Conservation (phyloP, 2,797 vertebrate genomes). For the Pyrocephalus nanus region DNA sequence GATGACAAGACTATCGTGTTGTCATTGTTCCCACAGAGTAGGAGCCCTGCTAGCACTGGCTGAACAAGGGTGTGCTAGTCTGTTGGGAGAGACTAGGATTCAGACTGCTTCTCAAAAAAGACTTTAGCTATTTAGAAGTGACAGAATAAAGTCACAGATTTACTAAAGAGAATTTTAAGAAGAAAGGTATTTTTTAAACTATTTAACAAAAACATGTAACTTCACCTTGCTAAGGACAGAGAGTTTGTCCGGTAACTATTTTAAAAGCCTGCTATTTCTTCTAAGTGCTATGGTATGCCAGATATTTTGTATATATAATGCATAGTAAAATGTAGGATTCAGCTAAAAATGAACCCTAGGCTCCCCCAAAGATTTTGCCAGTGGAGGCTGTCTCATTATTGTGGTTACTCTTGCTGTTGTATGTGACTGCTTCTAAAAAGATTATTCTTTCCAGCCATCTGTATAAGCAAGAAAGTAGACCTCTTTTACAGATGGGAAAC, state of each 20-base stretch:
- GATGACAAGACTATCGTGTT: background rate
- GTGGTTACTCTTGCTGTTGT: background rate
- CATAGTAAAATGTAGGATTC: background rate
- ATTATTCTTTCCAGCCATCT: background rate
- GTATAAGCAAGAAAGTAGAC: background rate
- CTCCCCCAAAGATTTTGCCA: background rate
- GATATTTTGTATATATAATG: background rate
- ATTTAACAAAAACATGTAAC: background rate
- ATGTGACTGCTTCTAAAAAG: background rate
- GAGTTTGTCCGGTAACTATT: background rate
- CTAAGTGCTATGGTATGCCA: background rate
- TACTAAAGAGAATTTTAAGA: background rate
- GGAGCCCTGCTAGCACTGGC: background rate
- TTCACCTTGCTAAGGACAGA: background rate
- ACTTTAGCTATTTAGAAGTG: background rate
- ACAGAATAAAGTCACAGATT: background rate
- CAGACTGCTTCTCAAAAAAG: background rate
- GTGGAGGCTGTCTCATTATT: background rate
- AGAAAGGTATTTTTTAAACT: background rate
- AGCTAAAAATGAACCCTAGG: background rate
- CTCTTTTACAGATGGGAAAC: background rate
- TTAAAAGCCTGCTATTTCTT: slow-evolving; percentile 26
- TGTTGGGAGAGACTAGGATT: background rate
- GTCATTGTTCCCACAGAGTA: background rate
- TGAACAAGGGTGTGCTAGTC: background rate